Evolutionary conservation across 1,140 invertebrate genomes (phyloP), one percentile per base, ranked within the genome.

Genomic region (Ganaspis sp.): DNA sequence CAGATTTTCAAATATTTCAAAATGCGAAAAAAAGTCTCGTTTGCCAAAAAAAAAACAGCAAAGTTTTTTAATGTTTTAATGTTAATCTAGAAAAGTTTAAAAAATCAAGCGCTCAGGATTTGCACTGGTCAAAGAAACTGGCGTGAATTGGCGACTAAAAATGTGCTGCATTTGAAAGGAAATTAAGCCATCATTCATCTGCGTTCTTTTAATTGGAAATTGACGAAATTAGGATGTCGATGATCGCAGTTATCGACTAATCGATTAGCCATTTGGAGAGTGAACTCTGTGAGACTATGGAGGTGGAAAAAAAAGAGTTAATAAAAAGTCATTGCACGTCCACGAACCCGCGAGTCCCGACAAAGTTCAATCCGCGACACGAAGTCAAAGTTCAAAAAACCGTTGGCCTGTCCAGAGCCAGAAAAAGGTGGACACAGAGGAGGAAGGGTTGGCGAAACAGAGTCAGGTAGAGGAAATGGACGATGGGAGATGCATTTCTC

Each of bases 381-480:
- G 26, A 5, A 64, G 58, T 64, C 58, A 64, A 64, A 64, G 58
- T 64, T 64, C 11, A n/a, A 26, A 64, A 64, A 64, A 64, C 53
- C 19, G 19, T 54, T 23, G 8, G 21, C 5, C 45, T 49, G 45
- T 49, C 45, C 45, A 54, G 53, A 19, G 53, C 9, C 9, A 12
- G 53, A 54, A n/a, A 64, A 64, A 64, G 58, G 23, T 29, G 26
- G 58, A 64, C 12, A 34, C 12, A 15, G 54, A 2, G 54, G 19
- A 19, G 49, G 49, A 17, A 23, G 53, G 6, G 58, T 49, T 34
- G 29, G 2, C 29, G 17, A 9, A 49, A 49, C 4, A 49, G 45
- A 49, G 45, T n/a, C 58, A 64, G 72, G 21, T 73, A 29, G 26
- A 73, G 26, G 34, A n/a, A 72, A 26, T 72, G 29, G 69, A 17